Conservation (phyloP, 1,140 invertebrate genomes). For the Nasonia longicornis region DNA sequence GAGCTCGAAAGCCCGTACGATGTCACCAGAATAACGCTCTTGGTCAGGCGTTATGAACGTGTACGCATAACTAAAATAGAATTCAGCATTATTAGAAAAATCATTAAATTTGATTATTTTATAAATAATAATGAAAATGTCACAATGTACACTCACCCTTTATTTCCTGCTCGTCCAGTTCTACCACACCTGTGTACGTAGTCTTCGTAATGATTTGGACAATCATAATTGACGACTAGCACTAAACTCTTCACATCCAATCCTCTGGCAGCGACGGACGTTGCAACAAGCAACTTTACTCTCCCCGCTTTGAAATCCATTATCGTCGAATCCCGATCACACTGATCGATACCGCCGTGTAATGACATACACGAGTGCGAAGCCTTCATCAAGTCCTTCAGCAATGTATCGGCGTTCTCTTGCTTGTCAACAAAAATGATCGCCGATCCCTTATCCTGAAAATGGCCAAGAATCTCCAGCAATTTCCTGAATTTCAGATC, state of each 20-base stretch:
- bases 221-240: slow-evolving; percentile 98
- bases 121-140: not conserved
- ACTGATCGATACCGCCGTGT: slow-evolving; percentile 99
- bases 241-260: slow-evolving; percentile 98
- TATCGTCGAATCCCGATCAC: slow-evolving; percentile 98
- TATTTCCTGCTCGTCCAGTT: slow-evolving; percentile 95
- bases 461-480: slow-evolving; percentile 93
- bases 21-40: slow-evolving; percentile 91
- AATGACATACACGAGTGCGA: slow-evolving; percentile 96
- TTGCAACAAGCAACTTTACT: slow-evolving; percentile 87
- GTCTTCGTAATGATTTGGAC: slow-evolving; percentile 99
- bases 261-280: slow-evolving; percentile 96
- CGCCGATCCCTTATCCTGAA: slow-evolving; percentile 92
- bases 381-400: slow-evolving; percentile 97
- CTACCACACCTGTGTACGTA: slow-evolving; percentile 98
- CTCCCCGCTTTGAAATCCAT: slow-evolving; percentile 97
- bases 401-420: slow-evolving; percentile 94
- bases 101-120: not conserved
- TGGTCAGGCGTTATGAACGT: slow-evolving; percentile 98
- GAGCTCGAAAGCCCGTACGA: slow-evolving; percentile 90
- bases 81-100: not conserved
- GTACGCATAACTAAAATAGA: slow-evolving; percentile 78
- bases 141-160: slow-evolving; percentile 73
- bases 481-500: slow-evolving; percentile 99
- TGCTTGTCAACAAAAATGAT: slow-evolving; percentile 99